Evolutionary conservation across 2,797 vertebrate species (phyloP).

Genomic region (Alosa sapidissima): DNA sequence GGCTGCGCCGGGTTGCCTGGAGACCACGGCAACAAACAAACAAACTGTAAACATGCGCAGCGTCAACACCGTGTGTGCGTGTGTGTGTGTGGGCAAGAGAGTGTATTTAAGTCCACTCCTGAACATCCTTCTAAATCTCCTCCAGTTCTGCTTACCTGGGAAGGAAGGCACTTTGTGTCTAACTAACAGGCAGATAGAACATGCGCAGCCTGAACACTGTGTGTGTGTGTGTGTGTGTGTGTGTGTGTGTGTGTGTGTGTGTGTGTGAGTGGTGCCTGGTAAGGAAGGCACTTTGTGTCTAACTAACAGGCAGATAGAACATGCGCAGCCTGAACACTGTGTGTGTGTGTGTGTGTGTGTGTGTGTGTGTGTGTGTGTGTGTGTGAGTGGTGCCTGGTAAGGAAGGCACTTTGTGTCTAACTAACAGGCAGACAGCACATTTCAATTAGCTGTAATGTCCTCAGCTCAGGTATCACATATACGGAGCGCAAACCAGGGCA

Average conservation of each 20-base stretch:
- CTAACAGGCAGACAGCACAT: too few species aligned
- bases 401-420: background rate
- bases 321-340: background rate
- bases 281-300: background rate
- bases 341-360: background rate
- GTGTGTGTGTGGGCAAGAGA: background rate
- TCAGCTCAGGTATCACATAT: too few species aligned
- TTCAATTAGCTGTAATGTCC: too few species aligned
- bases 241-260: background rate
- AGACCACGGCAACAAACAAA: conserved; percentile 36
- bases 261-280: background rate
- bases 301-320: too few species aligned
- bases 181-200: too few species aligned
- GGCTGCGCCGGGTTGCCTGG: conserved; percentile 95
- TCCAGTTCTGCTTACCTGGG: too few species aligned
- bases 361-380: background rate
- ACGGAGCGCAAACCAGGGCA: too few species aligned
- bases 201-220: background rate
- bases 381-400: background rate
- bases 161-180: background rate
- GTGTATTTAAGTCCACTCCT: background rate
- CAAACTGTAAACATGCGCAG: background rate
- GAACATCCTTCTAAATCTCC: background rate
- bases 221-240: background rate
- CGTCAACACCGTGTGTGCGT: background rate